Percentiles rank a stretch among this genome's conserved stretches.
phyloP scores from a whole-genome alignment of 1,140 invertebrate species.

The Aphidius ervi region DNA sequence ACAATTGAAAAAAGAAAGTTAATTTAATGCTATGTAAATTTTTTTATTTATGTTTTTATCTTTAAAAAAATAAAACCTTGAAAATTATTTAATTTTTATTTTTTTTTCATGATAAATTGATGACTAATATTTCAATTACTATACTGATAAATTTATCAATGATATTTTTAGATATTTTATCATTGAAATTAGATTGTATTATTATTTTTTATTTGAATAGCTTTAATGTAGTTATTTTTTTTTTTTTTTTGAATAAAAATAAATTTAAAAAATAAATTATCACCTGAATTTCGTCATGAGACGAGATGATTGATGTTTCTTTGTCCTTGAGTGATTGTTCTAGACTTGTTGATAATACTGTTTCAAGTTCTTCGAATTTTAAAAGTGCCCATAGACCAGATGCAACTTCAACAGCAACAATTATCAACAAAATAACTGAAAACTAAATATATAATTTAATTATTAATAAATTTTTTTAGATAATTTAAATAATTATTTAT shows the following conservation, averaged over 20 bases:
- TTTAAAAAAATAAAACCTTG: no score
- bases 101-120: background rate
- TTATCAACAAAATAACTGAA: slow-evolving; percentile 43
- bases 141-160: slow-evolving; percentile 3
- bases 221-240: slow-evolving; percentile 16
- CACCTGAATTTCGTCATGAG: background rate
- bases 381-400: slow-evolving; percentile 57
- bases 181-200: background rate
- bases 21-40: no score
- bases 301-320: no score
- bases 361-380: slow-evolving; percentile 53
- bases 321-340: slow-evolving; percentile 40
- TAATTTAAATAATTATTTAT: slow-evolving; percentile 18
- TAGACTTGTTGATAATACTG: slow-evolving; percentile 45
- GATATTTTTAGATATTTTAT: slow-evolving; percentile 12
- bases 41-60: no score
- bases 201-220: slow-evolving; percentile 13
- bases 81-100: background rate
- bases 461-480: slow-evolving; percentile 13
- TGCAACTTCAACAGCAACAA: slow-evolving; percentile 48
- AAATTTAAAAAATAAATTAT: slow-evolving; percentile 30
- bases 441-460: slow-evolving; percentile 41
- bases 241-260: slow-evolving; percentile 14
- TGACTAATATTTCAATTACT: no score
- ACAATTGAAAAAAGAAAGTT: background rate